A percentile compares a stretch with the other conserved stretches of the same genome.
Conservation (phyloP, 1,140 invertebrate species). For the Neodiprion pinetum region DNA sequence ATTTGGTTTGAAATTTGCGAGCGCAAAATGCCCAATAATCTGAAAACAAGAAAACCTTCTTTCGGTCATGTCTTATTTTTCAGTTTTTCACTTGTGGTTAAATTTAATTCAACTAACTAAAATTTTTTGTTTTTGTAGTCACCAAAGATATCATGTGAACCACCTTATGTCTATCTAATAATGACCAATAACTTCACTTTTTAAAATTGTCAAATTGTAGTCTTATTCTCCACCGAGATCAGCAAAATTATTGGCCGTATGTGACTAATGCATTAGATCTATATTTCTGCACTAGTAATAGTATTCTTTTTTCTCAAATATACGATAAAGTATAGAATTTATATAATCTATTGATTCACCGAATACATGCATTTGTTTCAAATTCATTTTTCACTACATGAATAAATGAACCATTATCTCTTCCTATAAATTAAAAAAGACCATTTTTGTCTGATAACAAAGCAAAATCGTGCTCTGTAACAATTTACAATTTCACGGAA, state of each 20-base stretch:
- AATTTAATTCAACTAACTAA: background rate
- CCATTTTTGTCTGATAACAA: background rate
- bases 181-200: background rate
- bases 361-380: no score
- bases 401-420: no score
- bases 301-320: background rate
- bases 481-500: background rate
- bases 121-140: background rate
- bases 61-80: background rate
- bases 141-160: background rate
- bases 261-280: background rate
- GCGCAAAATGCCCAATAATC: background rate
- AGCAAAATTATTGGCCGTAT: background rate
- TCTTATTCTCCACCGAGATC: background rate
- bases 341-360: no score
- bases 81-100: background rate
- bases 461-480: constrained; percentile 3
- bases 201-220: background rate
- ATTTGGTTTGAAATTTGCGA: background rate
- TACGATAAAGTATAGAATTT: no score
- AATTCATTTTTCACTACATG: no score
- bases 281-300: background rate
- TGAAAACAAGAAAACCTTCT: background rate
- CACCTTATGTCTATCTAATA: background rate
- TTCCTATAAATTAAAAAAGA: background rate